phyloP scores from a whole-genome alignment of 2,888 invertebrate genomes.

The Drosophila birchii region DNA sequence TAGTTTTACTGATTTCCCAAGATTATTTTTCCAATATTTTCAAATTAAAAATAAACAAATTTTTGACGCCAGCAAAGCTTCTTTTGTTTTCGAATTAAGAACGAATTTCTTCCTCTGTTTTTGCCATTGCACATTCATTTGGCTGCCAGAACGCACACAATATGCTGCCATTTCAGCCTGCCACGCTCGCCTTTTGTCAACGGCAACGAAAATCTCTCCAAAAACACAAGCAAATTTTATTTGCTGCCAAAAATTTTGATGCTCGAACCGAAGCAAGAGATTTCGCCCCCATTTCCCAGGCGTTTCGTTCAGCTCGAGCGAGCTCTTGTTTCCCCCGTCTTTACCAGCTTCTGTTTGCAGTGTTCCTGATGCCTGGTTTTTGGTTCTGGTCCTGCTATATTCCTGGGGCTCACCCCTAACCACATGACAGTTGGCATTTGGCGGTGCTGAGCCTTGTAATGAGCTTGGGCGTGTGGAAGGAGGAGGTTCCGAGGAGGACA shows the following conservation, averaged over 20 bases:
- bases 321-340: neutral
- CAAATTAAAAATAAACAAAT: neutral
- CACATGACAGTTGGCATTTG: slow-evolving; percentile 64
- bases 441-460: slow-evolving; percentile 59
- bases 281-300: slow-evolving; percentile 18
- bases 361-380: slow-evolving; percentile 41
- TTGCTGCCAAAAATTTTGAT: slow-evolving; percentile 62
- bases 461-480: slow-evolving; percentile 40
- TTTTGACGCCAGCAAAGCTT: too few species aligned
- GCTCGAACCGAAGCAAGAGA: slow-evolving; percentile 27
- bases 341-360: neutral
- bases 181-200: slow-evolving; percentile 52
- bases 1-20: neutral
- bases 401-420: slow-evolving; percentile 12
- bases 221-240: slow-evolving; percentile 66
- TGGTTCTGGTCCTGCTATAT: slow-evolving; percentile 15
- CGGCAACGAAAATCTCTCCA: slow-evolving; percentile 62
- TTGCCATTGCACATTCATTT: slow-evolving; percentile 52
- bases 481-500: slow-evolving; percentile 19
- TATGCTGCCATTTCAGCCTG: slow-evolving; percentile 28
- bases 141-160: slow-evolving; percentile 48
- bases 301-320: slow-evolving; percentile 23
- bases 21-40: too few species aligned
- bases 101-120: slow-evolving; percentile 16
- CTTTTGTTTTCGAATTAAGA: slow-evolving; percentile 3